These are phyloP conservation scores for Chironex yamaguchii DNA, from an alignment of 30 jellyfish, hydroid and myxozoan genomes.

Conservation along the genomic window DNA sequence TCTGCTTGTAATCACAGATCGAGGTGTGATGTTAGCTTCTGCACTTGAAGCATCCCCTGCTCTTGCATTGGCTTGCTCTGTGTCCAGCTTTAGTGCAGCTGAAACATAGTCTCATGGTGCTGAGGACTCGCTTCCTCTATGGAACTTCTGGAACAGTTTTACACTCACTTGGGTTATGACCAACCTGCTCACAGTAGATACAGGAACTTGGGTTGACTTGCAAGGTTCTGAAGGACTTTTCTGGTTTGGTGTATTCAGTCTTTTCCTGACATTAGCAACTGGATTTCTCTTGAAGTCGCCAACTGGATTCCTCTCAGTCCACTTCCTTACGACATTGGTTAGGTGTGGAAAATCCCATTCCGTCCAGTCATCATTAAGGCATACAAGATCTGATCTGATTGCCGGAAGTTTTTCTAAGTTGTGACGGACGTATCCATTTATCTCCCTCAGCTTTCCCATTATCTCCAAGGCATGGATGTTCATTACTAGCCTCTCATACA, in stretches of 20 bases:
- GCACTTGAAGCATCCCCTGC: constrained; percentile 58
- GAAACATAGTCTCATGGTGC: constrained; percentile 53
- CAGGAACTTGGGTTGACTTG: constrained; percentile 29
- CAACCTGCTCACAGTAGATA: constrained; percentile 46
- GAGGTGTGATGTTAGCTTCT: constrained; percentile 75
- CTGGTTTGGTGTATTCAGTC: constrained; percentile 19
- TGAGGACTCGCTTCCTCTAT: constrained; percentile 31
- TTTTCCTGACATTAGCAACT: neutral
- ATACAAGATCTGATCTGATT: constrained; percentile 43
- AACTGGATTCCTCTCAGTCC: constrained; percentile 55
- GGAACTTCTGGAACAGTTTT: constrained; percentile 9
- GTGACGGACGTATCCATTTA: constrained; percentile 52
- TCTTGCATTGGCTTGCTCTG: constrained; percentile 60
- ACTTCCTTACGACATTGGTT: constrained; percentile 22
- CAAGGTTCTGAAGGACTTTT: constrained; percentile 5
- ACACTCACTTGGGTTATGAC: constrained; percentile 61
- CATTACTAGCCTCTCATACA: constrained; percentile 55
- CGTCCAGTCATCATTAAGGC: constrained; percentile 56
- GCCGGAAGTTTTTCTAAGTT: constrained; percentile 58
- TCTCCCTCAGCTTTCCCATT: constrained; percentile 41
- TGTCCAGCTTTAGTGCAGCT: constrained; percentile 67
- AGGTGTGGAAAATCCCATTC: constrained; percentile 61
- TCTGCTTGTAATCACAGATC: constrained; percentile 51
- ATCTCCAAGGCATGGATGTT: constrained; percentile 68
- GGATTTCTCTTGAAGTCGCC: constrained; percentile 16